These are phyloP conservation scores for Hyposmocoma kahamanoa DNA, from an alignment of 1,140 invertebrate species.

Conservation along the genomic window DNA sequence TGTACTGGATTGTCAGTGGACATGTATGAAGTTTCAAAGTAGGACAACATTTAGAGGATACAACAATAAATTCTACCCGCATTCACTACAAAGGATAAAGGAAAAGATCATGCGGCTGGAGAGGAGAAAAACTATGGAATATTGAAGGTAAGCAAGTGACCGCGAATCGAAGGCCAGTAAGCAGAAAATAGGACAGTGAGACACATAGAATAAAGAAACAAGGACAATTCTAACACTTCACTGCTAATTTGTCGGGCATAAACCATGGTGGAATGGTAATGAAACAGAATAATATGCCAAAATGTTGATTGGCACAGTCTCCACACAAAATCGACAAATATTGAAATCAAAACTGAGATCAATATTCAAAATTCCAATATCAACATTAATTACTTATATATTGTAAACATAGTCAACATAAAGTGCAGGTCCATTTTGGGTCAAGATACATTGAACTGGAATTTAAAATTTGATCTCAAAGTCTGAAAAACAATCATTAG, in stretches of 20 bases:
- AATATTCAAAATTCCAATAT: no score
- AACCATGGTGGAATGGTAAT: constrained; percentile 30
- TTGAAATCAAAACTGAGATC: no score
- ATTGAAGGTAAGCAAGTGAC: constrained; percentile 30
- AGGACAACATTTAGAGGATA: constrained; percentile 24
- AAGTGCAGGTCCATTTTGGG: no score
- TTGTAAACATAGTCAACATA: no score
- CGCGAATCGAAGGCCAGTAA: constrained; percentile 37
- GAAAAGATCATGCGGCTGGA: constrained; percentile 33
- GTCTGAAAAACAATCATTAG: no score
- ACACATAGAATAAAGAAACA: constrained; percentile 19
- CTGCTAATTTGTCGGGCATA: constrained; percentile 39
- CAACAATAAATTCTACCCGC: constrained; percentile 45
- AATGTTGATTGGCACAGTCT: no score
- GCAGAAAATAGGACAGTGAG: constrained; percentile 24
- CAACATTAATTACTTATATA: no score
- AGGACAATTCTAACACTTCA: constrained; percentile 23
- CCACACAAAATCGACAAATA: no score
- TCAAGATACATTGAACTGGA: no score
- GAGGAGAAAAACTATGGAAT: constrained; percentile 8
- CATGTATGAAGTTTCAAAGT: constrained; percentile 29
- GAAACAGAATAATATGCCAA: no score
- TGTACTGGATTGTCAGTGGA: constrained; percentile 37
- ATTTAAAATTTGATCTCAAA: no score
- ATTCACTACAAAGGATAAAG: constrained; percentile 34